phyloP scores from a whole-genome alignment of 2,888 invertebrate species.

The Monoplex corrugatus region DNA sequence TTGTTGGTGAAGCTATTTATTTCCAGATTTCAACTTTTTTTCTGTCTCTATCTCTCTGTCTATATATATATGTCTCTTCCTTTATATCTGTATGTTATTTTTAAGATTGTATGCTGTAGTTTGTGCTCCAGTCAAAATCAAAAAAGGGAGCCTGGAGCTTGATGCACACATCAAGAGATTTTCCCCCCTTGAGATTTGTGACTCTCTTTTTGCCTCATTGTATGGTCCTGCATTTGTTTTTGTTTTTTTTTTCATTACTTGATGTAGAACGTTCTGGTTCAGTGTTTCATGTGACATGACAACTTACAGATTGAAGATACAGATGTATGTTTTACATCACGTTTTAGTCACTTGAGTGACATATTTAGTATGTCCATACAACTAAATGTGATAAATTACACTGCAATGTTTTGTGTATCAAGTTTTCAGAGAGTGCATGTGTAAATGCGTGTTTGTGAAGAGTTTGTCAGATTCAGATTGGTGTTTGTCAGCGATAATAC shows the following conservation, averaged over 20 bases:
- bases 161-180: conserved; percentile 20
- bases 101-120: not conserved
- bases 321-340: not conserved
- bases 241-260: not conserved
- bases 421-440: not conserved
- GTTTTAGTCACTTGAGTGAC: not conserved
- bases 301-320: conserved; percentile 33
- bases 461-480: not conserved
- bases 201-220: not conserved
- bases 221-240: conserved; percentile 1
- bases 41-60: not conserved
- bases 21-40: not conserved
- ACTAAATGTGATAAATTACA: conserved; percentile 40
- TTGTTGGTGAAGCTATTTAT: not conserved
- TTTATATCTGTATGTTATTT: not conserved
- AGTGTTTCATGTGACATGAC: not conserved
- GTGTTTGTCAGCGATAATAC: not conserved
- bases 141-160: conserved; percentile 1
- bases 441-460: not conserved
- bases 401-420: conserved; percentile 26
- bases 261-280: not conserved
- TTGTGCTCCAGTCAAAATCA: conserved; percentile 9
- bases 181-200: not conserved
- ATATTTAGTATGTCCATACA: conserved; percentile 33
- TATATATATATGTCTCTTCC: not conserved